Evolutionary conservation across 2,113 vertebrate species (phyloP).

Genomic region (Percina caprodes): DNA sequence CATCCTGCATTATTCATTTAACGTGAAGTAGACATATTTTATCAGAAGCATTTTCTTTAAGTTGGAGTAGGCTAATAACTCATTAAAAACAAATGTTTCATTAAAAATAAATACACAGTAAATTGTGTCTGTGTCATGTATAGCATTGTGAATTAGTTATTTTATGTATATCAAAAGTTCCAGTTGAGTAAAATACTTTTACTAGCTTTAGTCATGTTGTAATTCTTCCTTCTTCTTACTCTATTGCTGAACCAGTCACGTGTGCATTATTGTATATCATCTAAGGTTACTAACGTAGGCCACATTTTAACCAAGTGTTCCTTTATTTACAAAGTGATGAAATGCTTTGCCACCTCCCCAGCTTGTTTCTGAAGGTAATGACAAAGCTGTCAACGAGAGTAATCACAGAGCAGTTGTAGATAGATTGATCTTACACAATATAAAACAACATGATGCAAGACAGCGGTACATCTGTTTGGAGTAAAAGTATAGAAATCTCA

Average conservation of each 20-base stretch:
- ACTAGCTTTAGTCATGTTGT: no score
- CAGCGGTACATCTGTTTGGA: constrained; percentile 49
- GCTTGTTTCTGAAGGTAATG: constrained; percentile 36
- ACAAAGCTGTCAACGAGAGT: constrained; percentile 56
- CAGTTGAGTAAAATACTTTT: no score
- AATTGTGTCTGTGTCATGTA: no score
- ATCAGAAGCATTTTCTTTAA: no score
- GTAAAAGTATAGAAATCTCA: constrained; percentile 62
- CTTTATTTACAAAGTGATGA: constrained; percentile 80
- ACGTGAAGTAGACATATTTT: no score
- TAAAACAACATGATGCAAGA: constrained; percentile 60
- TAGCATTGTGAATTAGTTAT: no score
- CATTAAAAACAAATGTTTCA: no score
- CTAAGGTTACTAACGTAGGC: constrained; percentile 1
- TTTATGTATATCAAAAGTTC: no score
- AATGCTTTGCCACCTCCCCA: constrained; percentile 43
- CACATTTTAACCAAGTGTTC: constrained; percentile 58
- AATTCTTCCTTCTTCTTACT: not conserved
- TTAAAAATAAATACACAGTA: no score
- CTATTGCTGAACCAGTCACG: not conserved
- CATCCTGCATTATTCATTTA: no score
- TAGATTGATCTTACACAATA: constrained; percentile 54
- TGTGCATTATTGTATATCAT: constrained; percentile 8
- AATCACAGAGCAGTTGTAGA: constrained; percentile 51
- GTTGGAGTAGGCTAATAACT: no score